Percentiles rank a stretch among this genome's conserved stretches.
Conservation (phyloP, 1,140 invertebrate genomes). For the Luehdorfia chinensis region DNA sequence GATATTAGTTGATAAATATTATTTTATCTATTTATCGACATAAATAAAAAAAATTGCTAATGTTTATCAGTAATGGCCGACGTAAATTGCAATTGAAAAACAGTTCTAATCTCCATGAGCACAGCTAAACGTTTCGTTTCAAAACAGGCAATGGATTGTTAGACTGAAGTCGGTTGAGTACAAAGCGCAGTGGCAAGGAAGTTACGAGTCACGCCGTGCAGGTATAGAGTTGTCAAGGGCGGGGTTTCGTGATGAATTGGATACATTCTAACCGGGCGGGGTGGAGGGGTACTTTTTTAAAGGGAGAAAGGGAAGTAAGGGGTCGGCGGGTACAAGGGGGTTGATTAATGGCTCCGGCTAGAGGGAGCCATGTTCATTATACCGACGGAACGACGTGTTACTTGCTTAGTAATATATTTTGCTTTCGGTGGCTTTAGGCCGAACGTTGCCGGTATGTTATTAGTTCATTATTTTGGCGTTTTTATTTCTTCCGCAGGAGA, state of each 20-base stretch:
- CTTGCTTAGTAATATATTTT: slow-evolving; percentile 73
- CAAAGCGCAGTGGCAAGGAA: slow-evolving; percentile 31
- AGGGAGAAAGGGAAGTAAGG: slow-evolving; percentile 35
- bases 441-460: slow-evolving; percentile 48
- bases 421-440: slow-evolving; percentile 52
- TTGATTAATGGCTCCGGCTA: slow-evolving; percentile 64
- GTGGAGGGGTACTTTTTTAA: slow-evolving; percentile 51
- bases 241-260: slow-evolving; percentile 76
- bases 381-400: slow-evolving; percentile 70
- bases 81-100: slow-evolving; percentile 61
- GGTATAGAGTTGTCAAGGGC: slow-evolving; percentile 78
- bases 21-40: no score
- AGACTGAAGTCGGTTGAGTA: slow-evolving; percentile 26
- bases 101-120: slow-evolving; percentile 37
- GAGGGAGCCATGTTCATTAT: slow-evolving; percentile 76
- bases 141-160: slow-evolving; percentile 27
- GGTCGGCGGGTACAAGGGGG: slow-evolving; percentile 38
- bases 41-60: slow-evolving; percentile 43
- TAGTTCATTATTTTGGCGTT: slow-evolving; percentile 71
- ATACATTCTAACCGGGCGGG: slow-evolving; percentile 53
- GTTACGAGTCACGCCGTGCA: slow-evolving; percentile 47
- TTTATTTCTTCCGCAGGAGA: slow-evolving; percentile 68
- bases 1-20: no score
- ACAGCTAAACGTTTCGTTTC: slow-evolving; percentile 23
- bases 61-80: slow-evolving; percentile 66